Conservation (phyloP, 1,140 invertebrate genomes). For the Formica selysi region DNA sequence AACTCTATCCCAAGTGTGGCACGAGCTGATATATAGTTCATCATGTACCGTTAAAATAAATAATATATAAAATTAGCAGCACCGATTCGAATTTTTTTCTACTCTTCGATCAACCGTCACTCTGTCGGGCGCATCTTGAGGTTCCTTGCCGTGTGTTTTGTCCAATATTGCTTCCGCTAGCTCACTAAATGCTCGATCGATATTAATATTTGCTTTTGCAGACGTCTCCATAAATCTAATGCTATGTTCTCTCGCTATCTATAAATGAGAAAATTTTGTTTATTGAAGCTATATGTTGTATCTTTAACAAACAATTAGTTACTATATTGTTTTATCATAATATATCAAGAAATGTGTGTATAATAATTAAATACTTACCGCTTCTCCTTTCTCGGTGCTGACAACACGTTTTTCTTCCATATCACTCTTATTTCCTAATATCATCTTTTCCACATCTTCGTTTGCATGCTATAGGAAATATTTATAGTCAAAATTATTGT, state of each 20-base stretch:
- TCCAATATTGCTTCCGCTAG: conserved; percentile 98
- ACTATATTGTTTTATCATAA: neutral
- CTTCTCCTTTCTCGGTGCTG: conserved; percentile 95
- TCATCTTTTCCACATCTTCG: conserved; percentile 99
- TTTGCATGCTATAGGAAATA: conserved; percentile 94
- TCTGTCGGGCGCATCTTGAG: conserved; percentile 89
- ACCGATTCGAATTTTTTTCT: conserved; percentile 84
- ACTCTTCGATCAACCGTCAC: conserved; percentile 89
- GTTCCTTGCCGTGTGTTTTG: conserved; percentile 91
- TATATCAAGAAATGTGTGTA: conserved; percentile 2
- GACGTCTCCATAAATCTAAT: conserved; percentile 99
- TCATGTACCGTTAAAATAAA: conserved; percentile 77
- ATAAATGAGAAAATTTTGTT: conserved; percentile 17
- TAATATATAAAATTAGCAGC: conserved; percentile 84
- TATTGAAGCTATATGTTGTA: neutral
- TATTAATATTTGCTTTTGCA: conserved; percentile 99
- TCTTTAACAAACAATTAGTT: neutral
- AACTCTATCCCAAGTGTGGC: conserved; percentile 74
- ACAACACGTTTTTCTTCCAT: conserved; percentile 99
- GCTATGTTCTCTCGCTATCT: conserved; percentile 99
- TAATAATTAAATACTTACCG: conserved; percentile 86
- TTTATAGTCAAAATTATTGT: neutral
- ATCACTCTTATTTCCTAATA: conserved; percentile 99
- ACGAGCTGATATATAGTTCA: conserved; percentile 75
- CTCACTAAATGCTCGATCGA: conserved; percentile 98